Percentiles rank a stretch among this genome's conserved stretches.
phyloP scores from a whole-genome alignment of 2,113 vertebrate genomes.

The Danio rerio region GRCz12tu NC_133197.1:16331001-16331500 shows the following conservation, averaged over 20 bases:
- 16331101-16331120: background rate
- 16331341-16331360: background rate
- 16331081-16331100: background rate
- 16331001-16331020: background rate
- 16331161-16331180: background rate
- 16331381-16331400: too few relatives aligned
- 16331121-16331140: conserved; percentile 7
- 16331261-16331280: background rate
- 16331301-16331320: background rate
- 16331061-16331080: background rate
- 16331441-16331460: conserved; percentile 29
- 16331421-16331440: conserved; percentile 21
- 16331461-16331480: conserved; percentile 27
- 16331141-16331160: conserved; percentile 8
- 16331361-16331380: too few relatives aligned
- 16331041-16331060: background rate
- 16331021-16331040: background rate
- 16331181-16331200: background rate
- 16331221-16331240: background rate
- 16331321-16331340: background rate
- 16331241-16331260: background rate
- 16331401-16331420: too few relatives aligned
- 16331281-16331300: background rate
- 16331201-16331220: background rate
- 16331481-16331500: conserved; percentile 55